Conservation (phyloP, 64 coral and sea anemone species). For the Catalaphyllia jardinei region DNA sequence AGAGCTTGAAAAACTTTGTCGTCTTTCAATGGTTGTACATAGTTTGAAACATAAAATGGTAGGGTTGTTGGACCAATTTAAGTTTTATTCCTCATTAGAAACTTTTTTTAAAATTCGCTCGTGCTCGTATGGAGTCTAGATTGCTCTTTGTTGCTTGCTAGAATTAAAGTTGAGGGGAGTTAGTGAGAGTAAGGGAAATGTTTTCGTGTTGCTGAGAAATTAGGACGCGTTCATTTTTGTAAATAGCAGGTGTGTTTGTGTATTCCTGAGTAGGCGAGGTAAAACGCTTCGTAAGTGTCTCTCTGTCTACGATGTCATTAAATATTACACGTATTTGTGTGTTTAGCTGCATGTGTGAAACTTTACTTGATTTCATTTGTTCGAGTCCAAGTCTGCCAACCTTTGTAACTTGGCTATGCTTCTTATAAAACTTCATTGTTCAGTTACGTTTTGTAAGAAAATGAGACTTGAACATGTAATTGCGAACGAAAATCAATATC, state of each 20-base stretch:
- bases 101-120: too few relatives aligned
- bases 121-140: too few relatives aligned
- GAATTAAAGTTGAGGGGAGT: not conserved
- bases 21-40: too few relatives aligned
- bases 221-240: not conserved
- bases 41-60: too few relatives aligned
- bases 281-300: not conserved
- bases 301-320: not conserved
- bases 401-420: not conserved
- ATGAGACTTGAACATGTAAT: not conserved
- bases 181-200: not conserved
- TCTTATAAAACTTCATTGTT: not conserved
- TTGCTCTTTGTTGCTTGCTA: not conserved
- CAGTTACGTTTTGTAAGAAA: not conserved
- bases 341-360: not conserved
- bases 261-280: not conserved
- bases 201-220: not conserved
- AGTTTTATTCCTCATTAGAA: too few relatives aligned
- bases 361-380: not conserved
- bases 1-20: too few relatives aligned
- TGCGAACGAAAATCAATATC: not conserved
- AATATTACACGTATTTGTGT: conserved; percentile 24
- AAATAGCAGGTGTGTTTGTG: conserved; percentile 22
- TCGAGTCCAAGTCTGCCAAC: not conserved
- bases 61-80: too few relatives aligned